Percentiles rank a stretch among this genome's conserved stretches.
phyloP scores from a whole-genome alignment of 2,888 invertebrate genomes.

The Tubulanus polymorphus region DNA sequence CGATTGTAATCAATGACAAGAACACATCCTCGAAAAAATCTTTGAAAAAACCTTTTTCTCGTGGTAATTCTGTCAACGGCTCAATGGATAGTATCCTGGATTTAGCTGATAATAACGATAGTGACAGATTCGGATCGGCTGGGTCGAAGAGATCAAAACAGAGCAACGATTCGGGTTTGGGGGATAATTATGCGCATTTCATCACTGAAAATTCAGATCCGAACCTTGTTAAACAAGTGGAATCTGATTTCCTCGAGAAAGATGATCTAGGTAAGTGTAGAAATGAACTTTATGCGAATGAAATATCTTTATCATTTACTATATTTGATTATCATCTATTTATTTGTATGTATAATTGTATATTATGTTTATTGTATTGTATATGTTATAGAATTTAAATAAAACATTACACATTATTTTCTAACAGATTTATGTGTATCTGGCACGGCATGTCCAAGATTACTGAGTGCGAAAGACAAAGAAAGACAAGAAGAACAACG shows the following conservation, averaged over 20 bases:
- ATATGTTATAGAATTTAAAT: too few species aligned
- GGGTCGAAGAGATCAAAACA: slow-evolving; percentile 37
- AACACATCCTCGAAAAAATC: background rate
- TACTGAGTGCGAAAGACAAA: slow-evolving; percentile 49
- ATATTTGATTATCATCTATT: too few species aligned
- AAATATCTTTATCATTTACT: too few species aligned
- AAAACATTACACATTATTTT: too few species aligned
- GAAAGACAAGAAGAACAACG: slow-evolving; percentile 44
- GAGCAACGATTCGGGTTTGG: slow-evolving; percentile 44
- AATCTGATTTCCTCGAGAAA: slow-evolving; percentile 24
- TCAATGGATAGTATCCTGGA: slow-evolving; percentile 26
- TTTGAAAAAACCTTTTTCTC: slow-evolving; percentile 18
- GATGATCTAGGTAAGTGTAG: background rate
- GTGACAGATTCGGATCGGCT: slow-evolving; percentile 39
- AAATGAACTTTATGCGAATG: too few species aligned
- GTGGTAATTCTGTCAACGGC: too few species aligned
- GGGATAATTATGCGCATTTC: slow-evolving; percentile 18
- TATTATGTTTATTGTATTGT: too few species aligned
- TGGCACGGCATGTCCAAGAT: slow-evolving; percentile 41
- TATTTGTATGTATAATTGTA: too few species aligned
- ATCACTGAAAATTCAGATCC: slow-evolving; percentile 41
- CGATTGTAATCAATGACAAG: background rate
- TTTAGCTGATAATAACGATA: slow-evolving; percentile 20
- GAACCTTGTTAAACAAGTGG: slow-evolving; percentile 27
- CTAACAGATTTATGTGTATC: slow-evolving; percentile 43